These are phyloP conservation scores for Gari tellinella DNA, from an alignment of 2,888 invertebrate genomes.

Conservation along the genomic window DNA sequence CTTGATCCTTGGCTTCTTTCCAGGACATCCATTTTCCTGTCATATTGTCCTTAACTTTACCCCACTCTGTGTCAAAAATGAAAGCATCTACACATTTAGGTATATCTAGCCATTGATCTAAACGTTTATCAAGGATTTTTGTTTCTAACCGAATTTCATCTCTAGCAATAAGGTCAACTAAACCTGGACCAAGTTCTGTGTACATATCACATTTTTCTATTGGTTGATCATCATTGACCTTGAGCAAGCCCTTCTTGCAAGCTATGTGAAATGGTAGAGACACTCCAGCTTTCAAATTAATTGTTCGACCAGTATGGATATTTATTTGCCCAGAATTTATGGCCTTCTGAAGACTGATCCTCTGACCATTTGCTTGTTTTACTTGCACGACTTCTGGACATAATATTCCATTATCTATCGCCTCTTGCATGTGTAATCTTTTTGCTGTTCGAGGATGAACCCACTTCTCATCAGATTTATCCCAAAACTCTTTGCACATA, in stretches of 20 bases:
- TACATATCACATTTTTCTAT: conserved; percentile 62
- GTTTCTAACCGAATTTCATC: conserved; percentile 55
- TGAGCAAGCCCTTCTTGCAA: conserved; percentile 66
- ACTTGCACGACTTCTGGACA: conserved; percentile 67
- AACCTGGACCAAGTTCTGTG: conserved; percentile 66
- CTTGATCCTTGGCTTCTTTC: conserved; percentile 68
- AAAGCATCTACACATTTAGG: conserved; percentile 67
- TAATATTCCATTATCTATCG: conserved; percentile 73
- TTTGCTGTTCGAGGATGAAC: conserved; percentile 72
- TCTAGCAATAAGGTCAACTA: conserved; percentile 62
- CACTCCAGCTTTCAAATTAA: conserved; percentile 85
- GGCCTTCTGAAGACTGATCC: conserved; percentile 73
- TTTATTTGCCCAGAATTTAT: conserved; percentile 87
- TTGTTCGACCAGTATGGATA: conserved; percentile 88
- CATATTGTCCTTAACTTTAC: conserved; percentile 84
- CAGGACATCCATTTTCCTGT: conserved; percentile 75
- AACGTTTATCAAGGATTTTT: conserved; percentile 65
- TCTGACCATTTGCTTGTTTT: conserved; percentile 60
- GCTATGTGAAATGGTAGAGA: conserved; percentile 81
- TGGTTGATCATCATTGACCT: conserved; percentile 57
- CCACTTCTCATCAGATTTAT: conserved; percentile 60
- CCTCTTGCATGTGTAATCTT: conserved; percentile 70
- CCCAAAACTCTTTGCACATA: conserved; percentile 71
- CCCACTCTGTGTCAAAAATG: conserved; percentile 85
- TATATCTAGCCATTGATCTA: conserved; percentile 61